These are phyloP conservation scores for Phalangium opilio DNA, from an alignment of 2,888 invertebrate species.

Conservation along the genomic window DNA sequence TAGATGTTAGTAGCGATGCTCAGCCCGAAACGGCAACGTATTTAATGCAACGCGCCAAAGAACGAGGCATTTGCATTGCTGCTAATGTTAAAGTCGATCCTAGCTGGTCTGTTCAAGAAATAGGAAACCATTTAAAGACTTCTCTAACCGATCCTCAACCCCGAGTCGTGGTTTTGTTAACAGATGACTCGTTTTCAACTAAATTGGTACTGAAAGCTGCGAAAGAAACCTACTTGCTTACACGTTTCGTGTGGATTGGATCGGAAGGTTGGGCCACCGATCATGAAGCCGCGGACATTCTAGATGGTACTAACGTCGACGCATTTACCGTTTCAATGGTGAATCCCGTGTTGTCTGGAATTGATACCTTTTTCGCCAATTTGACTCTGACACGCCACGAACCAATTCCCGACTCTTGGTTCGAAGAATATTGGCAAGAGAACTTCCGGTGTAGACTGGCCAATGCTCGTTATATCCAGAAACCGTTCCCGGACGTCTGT, in stretches of 20 bases:
- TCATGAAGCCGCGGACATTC: slow-evolving; percentile 1
- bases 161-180: slow-evolving; percentile 28
- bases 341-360: slow-evolving; percentile 24
- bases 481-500: slow-evolving; percentile 24
- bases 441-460: slow-evolving; percentile 28
- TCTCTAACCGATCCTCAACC: slow-evolving; percentile 7
- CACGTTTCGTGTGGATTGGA: slow-evolving; percentile 11
- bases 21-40: slow-evolving; percentile 25
- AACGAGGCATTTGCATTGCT: slow-evolving; percentile 24
- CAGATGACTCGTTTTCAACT: slow-evolving; percentile 26
- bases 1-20: slow-evolving; percentile 27
- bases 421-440: slow-evolving; percentile 32
- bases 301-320: slow-evolving; percentile 25
- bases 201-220: slow-evolving; percentile 28
- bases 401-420: slow-evolving; percentile 32
- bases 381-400: slow-evolving; percentile 26
- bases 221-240: slow-evolving; percentile 17
- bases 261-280: slow-evolving; percentile 15
- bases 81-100: slow-evolving; percentile 22
- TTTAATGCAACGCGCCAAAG: slow-evolving; percentile 22
- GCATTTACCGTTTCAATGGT: slow-evolving; percentile 21
- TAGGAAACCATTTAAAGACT: slow-evolving; percentile 9
- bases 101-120: slow-evolving; percentile 1
- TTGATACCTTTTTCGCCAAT: slow-evolving; percentile 25
- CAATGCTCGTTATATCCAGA: slow-evolving; percentile 22